A percentile compares a stretch with the other conserved stretches of the same genome.
These are phyloP conservation scores for Spatula clypeata DNA, from an alignment of 2,797 vertebrate genomes.

Conservation along the genomic window DNA sequence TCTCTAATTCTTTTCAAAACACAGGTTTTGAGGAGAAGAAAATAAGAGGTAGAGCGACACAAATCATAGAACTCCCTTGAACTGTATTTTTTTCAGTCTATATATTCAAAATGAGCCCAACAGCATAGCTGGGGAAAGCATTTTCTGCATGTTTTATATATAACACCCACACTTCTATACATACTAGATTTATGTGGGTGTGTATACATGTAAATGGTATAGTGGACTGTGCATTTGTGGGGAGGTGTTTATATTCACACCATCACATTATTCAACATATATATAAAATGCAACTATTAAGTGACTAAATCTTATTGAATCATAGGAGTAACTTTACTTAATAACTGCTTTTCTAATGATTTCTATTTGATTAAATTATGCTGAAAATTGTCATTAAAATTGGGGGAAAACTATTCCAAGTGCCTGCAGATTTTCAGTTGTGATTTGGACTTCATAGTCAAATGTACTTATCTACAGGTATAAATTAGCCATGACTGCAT, in stretches of 20 bases:
- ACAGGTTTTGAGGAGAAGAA: neutral
- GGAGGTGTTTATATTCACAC: neutral
- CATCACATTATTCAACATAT: neutral
- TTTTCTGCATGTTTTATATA: neutral
- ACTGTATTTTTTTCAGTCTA: neutral
- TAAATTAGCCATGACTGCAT: constrained; percentile 28
- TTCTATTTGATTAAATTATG: neutral
- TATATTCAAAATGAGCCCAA: neutral
- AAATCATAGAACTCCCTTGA: neutral
- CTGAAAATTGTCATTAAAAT: neutral
- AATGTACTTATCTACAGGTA: neutral
- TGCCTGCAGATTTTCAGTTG: neutral
- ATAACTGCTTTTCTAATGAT: neutral
- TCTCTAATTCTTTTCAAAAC: neutral
- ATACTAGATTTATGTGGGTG: neutral
- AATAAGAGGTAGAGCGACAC: too few species aligned
- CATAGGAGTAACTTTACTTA: neutral
- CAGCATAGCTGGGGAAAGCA: neutral
- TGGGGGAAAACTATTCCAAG: neutral
- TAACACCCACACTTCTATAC: neutral
- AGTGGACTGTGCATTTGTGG: neutral
- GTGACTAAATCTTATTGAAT: neutral
- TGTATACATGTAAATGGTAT: neutral
- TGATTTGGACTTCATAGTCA: neutral
- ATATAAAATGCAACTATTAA: neutral